Percentiles rank a stretch among this genome's conserved stretches.
Evolutionary conservation across 64 coral and sea anemone genomes (phyloP).

Genomic region (Stylophora pistillata): DNA sequence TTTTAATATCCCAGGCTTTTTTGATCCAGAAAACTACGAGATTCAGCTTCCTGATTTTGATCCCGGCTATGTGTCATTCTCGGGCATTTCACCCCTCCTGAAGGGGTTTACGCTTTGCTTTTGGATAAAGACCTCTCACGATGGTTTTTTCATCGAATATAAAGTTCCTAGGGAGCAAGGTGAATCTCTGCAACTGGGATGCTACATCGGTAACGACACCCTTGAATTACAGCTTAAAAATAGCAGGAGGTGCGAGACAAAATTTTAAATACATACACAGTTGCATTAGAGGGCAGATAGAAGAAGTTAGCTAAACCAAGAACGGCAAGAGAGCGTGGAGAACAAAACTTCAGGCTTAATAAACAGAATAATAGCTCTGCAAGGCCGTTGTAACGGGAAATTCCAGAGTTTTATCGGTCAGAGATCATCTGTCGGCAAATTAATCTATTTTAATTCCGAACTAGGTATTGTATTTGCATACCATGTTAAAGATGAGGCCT

Average conservation of each 20-base stretch:
- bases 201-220: background rate
- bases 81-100: background rate
- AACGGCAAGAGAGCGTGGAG: no score
- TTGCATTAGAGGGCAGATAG: no score
- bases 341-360: no score
- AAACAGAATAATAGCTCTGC: no score
- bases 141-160: slow-evolving; percentile 8
- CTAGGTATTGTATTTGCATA: no score
- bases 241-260: background rate
- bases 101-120: slow-evolving; percentile 18
- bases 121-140: background rate
- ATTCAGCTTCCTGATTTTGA: background rate
- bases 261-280: background rate
- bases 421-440: no score
- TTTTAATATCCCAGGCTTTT: background rate
- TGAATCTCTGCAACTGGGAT: background rate
- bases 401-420: no score
- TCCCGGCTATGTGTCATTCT: background rate
- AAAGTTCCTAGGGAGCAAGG: background rate
- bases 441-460: no score
- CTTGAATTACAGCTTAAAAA: background rate
- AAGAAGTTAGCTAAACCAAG: no score
- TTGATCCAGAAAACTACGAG: background rate
- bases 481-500: no score
- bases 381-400: no score